Percentiles rank a stretch among this genome's conserved stretches.
These are phyloP conservation scores for Orthonyx spaldingii DNA, from an alignment of 2,113 vertebrate species.

Conservation along the genomic window DNA sequence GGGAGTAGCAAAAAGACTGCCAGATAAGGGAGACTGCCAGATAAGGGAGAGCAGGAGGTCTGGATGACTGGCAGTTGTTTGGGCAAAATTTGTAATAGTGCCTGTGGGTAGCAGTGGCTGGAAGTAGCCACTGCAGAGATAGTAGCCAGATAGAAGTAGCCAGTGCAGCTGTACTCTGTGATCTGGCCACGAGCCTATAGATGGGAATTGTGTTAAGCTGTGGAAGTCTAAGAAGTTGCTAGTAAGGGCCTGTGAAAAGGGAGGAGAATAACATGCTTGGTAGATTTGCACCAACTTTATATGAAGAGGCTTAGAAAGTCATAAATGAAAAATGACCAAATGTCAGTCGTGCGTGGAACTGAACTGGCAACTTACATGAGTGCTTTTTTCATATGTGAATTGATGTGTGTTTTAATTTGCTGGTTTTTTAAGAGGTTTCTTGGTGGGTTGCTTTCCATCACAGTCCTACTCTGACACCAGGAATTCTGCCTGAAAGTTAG, in stretches of 20 bases:
- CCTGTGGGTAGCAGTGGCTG: neutral
- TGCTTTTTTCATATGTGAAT: neutral
- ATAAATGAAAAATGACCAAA: neutral
- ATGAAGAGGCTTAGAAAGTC: neutral
- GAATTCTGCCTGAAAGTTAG: neutral
- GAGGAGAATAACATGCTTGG: accelerated
- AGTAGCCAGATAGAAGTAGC: neutral
- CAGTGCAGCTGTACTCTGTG: neutral
- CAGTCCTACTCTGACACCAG: neutral
- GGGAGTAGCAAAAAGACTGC: neutral
- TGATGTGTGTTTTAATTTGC: neutral
- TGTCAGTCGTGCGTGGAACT: neutral
- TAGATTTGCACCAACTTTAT: neutral
- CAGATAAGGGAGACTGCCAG: neutral
- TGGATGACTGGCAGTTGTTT: neutral
- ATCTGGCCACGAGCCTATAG: neutral
- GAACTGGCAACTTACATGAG: neutral
- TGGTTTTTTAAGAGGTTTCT: neutral
- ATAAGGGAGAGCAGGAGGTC: neutral
- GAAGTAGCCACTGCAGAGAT: neutral
- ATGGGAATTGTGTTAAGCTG: neutral
- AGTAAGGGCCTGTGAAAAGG: neutral
- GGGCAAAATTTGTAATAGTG: neutral
- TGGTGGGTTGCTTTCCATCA: neutral
- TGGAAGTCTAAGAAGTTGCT: neutral